Percentiles rank a stretch among this genome's conserved stretches.
phyloP scores from a whole-genome alignment of 2,113 vertebrate genomes.

The Oryctolagus cuniculus region mOryCun1.1 NC_091434.1:99277001-99277500 shows the following conservation, averaged over 20 bases:
- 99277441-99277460: not conserved
- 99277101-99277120: slow-evolving; percentile 91
- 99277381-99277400: not conserved
- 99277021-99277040: slow-evolving; percentile 94
- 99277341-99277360: not conserved
- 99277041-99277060: slow-evolving; percentile 93
- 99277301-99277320: not conserved
- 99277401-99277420: not conserved
- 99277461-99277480: not conserved
- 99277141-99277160: slow-evolving; percentile 33
- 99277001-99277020: slow-evolving; percentile 46
- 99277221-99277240: not conserved
- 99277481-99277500: not conserved
- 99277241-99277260: not conserved
- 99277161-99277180: slow-evolving; percentile 68
- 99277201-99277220: slow-evolving; percentile 1
- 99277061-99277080: slow-evolving; percentile 93
- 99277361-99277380: not conserved
- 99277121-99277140: slow-evolving; percentile 63
- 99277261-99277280: slow-evolving; percentile 13
- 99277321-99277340: not conserved
- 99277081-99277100: slow-evolving; percentile 91
- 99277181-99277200: slow-evolving; percentile 30
- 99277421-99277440: not conserved
- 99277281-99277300: not conserved